phyloP scores from a whole-genome alignment of 2,113 vertebrate genomes.

The Noturus placidus region DNA sequence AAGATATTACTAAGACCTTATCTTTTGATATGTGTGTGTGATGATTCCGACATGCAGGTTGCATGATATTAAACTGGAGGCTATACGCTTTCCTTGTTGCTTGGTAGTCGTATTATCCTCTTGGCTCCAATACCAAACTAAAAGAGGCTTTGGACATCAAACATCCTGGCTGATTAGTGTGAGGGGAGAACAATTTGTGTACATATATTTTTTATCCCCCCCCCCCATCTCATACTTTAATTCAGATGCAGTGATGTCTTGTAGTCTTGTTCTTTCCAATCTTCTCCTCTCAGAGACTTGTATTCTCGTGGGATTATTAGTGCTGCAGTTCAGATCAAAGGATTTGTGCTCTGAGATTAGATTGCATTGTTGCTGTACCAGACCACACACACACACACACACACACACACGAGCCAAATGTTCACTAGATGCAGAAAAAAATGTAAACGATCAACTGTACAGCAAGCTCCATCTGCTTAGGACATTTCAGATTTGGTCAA shows the following conservation, averaged over 20 bases:
- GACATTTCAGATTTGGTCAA: neutral
- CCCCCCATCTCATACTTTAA: neutral
- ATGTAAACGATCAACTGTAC: neutral
- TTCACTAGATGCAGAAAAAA: neutral
- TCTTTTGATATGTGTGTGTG: neutral
- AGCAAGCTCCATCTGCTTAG: neutral
- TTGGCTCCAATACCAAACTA: neutral
- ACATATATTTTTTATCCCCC: too few relatives aligned
- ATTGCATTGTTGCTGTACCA: neutral
- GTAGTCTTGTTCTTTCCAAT: neutral
- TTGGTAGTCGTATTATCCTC: neutral
- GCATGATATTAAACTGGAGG: neutral
- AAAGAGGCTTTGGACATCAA: neutral
- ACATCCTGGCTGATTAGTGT: neutral
- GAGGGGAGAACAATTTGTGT: neutral
- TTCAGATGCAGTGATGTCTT: neutral
- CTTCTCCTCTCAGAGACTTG: neutral
- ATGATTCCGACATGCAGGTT: neutral
- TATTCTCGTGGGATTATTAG: neutral
- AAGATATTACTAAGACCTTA: neutral
- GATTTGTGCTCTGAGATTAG: conserved; percentile 38
- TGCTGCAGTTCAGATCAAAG: neutral
- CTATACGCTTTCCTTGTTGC: neutral
- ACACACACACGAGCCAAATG: neutral
- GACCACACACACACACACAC: neutral